Evolutionary conservation across 2,113 vertebrate species (phyloP).

Genomic region (Pantherophis guttatus): DNA sequence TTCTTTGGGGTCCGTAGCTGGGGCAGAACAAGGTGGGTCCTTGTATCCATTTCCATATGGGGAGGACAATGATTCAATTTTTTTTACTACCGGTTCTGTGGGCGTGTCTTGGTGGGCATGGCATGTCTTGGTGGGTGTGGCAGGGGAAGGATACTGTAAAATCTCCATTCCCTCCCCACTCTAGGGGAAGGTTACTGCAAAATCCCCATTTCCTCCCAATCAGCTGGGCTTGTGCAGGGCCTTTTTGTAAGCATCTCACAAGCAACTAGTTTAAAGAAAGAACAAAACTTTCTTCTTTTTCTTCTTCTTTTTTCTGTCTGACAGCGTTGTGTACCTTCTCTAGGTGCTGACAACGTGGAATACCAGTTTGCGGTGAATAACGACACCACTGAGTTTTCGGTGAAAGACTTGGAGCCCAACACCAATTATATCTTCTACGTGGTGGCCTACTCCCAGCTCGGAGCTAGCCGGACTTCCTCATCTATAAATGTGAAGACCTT

Average conservation of each 20-base stretch:
- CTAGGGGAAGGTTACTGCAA: no score
- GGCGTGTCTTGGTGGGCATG: no score
- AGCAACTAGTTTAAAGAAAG: background rate
- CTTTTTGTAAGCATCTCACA: background rate
- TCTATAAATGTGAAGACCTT: slow-evolving; percentile 82
- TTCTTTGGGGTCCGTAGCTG: no score
- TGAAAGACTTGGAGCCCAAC: slow-evolving; percentile 90
- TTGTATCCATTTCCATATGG: no score
- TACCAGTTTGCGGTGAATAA: slow-evolving; percentile 98
- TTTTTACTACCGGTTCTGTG: no score
- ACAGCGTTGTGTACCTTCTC: slow-evolving; percentile 40
- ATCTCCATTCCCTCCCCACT: no score
- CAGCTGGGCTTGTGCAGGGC: no score
- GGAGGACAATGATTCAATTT: no score
- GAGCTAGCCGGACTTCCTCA: slow-evolving; percentile 86
- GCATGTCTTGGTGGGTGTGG: no score
- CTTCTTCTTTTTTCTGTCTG: slow-evolving; percentile 2
- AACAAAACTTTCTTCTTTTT: slow-evolving; percentile 1
- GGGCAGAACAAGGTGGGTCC: no score
- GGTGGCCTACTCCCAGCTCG: slow-evolving; percentile 92
- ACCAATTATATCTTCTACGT: slow-evolving; percentile 93
- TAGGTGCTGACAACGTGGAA: slow-evolving; percentile 86
- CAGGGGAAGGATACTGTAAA: no score
- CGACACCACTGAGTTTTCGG: slow-evolving; percentile 89
- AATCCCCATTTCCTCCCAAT: no score